A percentile compares a stretch with the other conserved stretches of the same genome.
These are phyloP conservation scores for Bombus picipes DNA, from an alignment of 1,140 invertebrate genomes.

Conservation along the genomic window DNA sequence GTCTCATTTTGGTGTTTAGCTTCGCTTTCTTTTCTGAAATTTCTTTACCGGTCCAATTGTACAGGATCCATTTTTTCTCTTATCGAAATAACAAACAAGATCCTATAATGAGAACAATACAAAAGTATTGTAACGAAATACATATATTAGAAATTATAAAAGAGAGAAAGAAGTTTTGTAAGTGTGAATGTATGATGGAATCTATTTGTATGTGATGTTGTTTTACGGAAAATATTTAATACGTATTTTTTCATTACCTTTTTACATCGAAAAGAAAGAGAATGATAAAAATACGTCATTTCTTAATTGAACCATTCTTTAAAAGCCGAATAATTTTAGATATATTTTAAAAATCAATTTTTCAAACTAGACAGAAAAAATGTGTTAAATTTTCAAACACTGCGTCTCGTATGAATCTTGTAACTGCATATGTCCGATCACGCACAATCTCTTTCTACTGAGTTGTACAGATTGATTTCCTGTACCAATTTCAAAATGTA, in stretches of 20 bases:
- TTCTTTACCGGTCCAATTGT: neutral
- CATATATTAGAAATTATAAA: neutral
- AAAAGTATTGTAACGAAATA: neutral
- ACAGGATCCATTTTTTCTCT: neutral
- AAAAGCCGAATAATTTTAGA: too few species aligned
- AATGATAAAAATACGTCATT: neutral
- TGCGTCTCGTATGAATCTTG: too few species aligned
- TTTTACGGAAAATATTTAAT: too few species aligned
- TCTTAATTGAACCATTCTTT: too few species aligned
- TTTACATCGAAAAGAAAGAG: neutral
- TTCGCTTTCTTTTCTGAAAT: neutral
- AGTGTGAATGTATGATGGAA: too few species aligned
- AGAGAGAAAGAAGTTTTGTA: too few species aligned
- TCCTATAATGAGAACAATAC: neutral
- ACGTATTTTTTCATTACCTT: neutral
- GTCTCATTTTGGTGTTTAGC: slow-evolving; percentile 6
- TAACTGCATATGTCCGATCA: slow-evolving; percentile 5
- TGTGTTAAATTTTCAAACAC: too few species aligned
- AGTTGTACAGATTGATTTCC: neutral
- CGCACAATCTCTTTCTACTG: slow-evolving; percentile 3
- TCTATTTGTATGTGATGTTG: too few species aligned
- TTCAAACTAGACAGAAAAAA: too few species aligned
- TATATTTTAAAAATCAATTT: too few species aligned
- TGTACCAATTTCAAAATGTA: neutral
- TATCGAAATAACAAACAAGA: neutral